Evolutionary conservation across 2,797 vertebrate genomes (phyloP).

Genomic region (Caiman crocodilus): DNA sequence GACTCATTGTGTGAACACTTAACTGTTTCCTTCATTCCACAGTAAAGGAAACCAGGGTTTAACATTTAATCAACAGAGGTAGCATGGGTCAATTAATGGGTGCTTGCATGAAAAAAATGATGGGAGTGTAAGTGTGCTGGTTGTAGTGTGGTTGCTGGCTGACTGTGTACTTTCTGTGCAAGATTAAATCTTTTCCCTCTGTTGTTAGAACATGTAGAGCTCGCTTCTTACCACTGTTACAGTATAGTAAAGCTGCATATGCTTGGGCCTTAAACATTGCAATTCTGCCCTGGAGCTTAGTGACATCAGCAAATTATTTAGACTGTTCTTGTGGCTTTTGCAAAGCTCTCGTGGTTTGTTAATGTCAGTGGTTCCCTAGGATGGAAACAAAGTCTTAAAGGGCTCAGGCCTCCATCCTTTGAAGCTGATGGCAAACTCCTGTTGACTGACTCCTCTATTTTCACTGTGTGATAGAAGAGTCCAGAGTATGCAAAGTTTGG

Average conservation of each 20-base stretch:
- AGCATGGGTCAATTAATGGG: background rate
- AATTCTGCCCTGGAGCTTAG: background rate
- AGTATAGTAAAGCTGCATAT: background rate
- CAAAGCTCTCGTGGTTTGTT: background rate
- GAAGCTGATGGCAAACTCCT: background rate
- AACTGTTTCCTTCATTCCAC: background rate
- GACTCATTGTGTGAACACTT: background rate
- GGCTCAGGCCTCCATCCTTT: background rate
- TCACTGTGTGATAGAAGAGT: background rate
- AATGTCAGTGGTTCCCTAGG: too few species aligned
- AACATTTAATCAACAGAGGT: background rate
- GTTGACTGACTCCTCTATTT: background rate
- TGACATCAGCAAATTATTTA: background rate
- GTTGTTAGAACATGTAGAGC: background rate
- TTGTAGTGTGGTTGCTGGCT: background rate
- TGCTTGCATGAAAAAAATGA: background rate
- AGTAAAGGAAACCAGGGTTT: constrained; percentile 15
- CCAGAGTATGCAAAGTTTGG: too few species aligned
- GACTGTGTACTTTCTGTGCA: background rate
- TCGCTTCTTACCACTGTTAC: background rate
- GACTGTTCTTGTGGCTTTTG: background rate
- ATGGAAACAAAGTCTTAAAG: too few species aligned
- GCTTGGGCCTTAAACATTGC: background rate
- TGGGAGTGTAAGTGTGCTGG: background rate
- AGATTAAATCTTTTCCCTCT: background rate